Conservation (phyloP, 2,888 invertebrate species). For the Drosophila conformis region DNA sequence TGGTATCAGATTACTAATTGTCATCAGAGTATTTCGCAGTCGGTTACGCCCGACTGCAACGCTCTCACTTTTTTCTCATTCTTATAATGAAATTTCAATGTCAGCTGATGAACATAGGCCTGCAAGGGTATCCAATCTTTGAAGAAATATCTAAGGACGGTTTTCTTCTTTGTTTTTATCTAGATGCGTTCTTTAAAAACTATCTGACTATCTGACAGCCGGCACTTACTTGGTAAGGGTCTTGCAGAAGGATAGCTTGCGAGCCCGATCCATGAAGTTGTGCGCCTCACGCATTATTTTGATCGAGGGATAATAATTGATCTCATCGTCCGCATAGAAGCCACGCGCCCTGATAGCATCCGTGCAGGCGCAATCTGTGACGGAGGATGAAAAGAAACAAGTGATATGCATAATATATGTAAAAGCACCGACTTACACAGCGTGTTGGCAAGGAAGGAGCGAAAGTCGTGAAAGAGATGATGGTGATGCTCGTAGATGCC, state of each 20-base stretch:
- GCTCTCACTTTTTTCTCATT: background rate
- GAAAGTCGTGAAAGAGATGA: conserved; percentile 85
- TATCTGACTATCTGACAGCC: background rate
- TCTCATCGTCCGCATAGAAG: conserved; percentile 91
- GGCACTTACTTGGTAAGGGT: conserved; percentile 89
- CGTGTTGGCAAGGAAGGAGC: conserved; percentile 86
- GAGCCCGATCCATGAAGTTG: conserved; percentile 94
- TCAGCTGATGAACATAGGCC: background rate
- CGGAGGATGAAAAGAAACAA: background rate
- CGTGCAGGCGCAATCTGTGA: conserved; percentile 88
- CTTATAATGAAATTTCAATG: background rate
- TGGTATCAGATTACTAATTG: background rate
- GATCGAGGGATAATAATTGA: conserved; percentile 85
- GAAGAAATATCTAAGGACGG: background rate
- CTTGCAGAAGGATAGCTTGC: conserved; percentile 92
- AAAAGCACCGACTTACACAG: conserved; percentile 84
- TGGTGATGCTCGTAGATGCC: conserved; percentile 81
- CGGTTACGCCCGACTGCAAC: background rate
- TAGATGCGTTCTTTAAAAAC: background rate
- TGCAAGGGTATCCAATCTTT: background rate
- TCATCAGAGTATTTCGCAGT: no score
- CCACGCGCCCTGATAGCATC: conserved; percentile 90
- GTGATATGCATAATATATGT: background rate
- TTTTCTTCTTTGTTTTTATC: background rate
- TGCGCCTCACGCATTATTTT: conserved; percentile 89